Evolutionary conservation across 2,888 invertebrate species (phyloP).

Genomic region (Trissolcus brochymenae): DNA sequence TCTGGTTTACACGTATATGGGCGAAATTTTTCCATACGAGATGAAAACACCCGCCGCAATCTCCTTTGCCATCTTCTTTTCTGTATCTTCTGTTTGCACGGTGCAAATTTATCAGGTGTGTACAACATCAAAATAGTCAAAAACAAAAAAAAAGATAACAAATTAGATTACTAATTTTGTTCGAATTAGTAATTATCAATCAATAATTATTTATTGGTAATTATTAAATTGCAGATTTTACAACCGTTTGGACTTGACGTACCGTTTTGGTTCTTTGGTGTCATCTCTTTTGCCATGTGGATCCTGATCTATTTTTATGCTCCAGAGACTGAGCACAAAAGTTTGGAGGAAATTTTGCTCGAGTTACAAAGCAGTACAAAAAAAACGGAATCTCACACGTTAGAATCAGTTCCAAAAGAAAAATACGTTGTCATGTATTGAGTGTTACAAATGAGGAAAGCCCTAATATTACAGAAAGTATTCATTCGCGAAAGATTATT

Average conservation of each 20-base stretch:
- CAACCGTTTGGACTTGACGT: constrained; percentile 65
- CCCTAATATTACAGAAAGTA: constrained; percentile 5
- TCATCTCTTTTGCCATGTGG: constrained; percentile 67
- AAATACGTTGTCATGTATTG: background rate
- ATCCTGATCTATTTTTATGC: constrained; percentile 71
- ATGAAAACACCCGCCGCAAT: constrained; percentile 72
- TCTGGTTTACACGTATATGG: constrained; percentile 71
- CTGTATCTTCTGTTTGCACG: constrained; percentile 65
- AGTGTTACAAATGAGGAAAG: background rate
- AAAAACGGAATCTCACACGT: background rate
- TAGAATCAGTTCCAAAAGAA: background rate
- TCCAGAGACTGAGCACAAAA: constrained; percentile 74
- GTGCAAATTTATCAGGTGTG: constrained; percentile 72
- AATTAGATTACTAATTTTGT: background rate
- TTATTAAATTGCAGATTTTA: constrained; percentile 27
- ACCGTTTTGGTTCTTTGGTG: constrained; percentile 69
- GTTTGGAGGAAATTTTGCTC: constrained; percentile 72
- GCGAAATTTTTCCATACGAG: constrained; percentile 73
- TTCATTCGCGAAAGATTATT: too few species aligned
- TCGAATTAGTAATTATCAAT: background rate
- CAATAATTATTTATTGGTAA: background rate
- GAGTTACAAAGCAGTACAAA: constrained; percentile 60
- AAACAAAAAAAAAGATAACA: background rate
- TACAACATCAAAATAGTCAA: background rate
- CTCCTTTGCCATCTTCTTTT: constrained; percentile 69